Evolutionary conservation across 1,140 invertebrate genomes (phyloP).

Genomic region (Augochlora pura): DNA sequence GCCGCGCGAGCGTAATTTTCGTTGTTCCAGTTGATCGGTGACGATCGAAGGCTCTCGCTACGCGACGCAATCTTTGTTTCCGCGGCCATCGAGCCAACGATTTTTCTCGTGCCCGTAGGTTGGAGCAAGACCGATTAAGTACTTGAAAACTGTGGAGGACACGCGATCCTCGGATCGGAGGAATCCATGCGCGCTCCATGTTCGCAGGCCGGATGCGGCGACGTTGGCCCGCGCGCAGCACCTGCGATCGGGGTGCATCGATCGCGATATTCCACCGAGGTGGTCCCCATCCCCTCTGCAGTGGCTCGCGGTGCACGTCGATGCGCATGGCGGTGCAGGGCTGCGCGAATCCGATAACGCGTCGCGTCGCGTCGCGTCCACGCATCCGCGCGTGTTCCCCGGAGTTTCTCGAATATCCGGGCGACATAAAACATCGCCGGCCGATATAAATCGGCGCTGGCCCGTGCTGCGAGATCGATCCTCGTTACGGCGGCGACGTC

Average conservation of each 20-base stretch:
- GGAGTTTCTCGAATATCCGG: conserved; percentile 32
- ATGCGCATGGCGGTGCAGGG: too few relatives aligned
- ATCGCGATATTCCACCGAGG: neutral
- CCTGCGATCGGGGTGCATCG: too few relatives aligned
- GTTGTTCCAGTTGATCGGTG: conserved; percentile 6
- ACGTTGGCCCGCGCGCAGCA: too few relatives aligned
- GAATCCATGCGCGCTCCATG: too few relatives aligned
- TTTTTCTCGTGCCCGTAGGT: neutral
- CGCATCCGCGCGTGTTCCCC: conserved; percentile 15
- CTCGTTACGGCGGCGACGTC: conserved; percentile 64
- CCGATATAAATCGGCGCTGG: conserved; percentile 61
- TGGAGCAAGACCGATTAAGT: too few relatives aligned
- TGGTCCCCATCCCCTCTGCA: too few relatives aligned
- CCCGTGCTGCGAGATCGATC: conserved; percentile 64
- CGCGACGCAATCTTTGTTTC: conserved; percentile 34
- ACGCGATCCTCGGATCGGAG: too few relatives aligned
- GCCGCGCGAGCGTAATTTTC: conserved; percentile 34
- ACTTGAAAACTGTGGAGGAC: too few relatives aligned
- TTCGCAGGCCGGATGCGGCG: too few relatives aligned
- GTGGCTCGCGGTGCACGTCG: too few relatives aligned
- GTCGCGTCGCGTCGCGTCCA: too few relatives aligned
- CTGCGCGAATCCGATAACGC: neutral
- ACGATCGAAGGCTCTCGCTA: neutral
- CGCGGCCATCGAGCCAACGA: neutral
- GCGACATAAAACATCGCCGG: conserved; percentile 45